Base-by-base conservation (phyloP, 2,888 invertebrate genomes). In the Melanchra persicariae region DNA sequence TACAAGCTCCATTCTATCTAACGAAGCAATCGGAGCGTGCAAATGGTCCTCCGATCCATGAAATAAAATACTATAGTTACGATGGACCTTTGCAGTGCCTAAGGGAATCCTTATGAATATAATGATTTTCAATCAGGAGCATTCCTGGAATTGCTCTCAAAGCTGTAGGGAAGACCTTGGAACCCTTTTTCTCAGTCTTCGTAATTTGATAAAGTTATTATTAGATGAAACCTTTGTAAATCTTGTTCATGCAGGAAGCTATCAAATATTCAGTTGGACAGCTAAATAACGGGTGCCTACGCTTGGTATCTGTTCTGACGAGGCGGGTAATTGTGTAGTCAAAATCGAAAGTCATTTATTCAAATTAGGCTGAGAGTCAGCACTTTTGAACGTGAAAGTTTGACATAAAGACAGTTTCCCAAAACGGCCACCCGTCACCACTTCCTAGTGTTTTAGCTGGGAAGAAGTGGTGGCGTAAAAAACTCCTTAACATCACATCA, bases 1-100 rank as follows among this genome's bases (percentile, higher is more conserved):
- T 68, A 47, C 43, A 7, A 45, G 12, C 24, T 57, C 24, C 40
- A 73, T 70, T 77, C 70, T 40, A 55, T 77, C 10, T 77, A 77
- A 77, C 34, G 34, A 69, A 69, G 43, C 55, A 43, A 57, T 77
- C 19, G 49, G 43, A 57, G 22, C 72, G 49, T 57, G 70, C 49
- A 51, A 77, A 72, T 37, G 70, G 70, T 37, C 43, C 49, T 69
- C 43, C 49, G 49, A 49, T 19, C 51, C 51, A 26, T n/a, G n/a
- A 47, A 45, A 43, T 79, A 79, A 74, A 72, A 54, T 74, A 17
- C 19, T n/a, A 47, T 34, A 59, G 40, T 54, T 45, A 54, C 40
- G 54, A 43, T 19, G 12, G 10, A 45, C 59, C 49, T 15, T 49
- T 40, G 47, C 30, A 19, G 60, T 3, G 40, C 54, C 19, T 49